These are phyloP conservation scores for Malurus melanocephalus DNA, from an alignment of 2,113 vertebrate genomes.

Conservation along the genomic window DNA sequence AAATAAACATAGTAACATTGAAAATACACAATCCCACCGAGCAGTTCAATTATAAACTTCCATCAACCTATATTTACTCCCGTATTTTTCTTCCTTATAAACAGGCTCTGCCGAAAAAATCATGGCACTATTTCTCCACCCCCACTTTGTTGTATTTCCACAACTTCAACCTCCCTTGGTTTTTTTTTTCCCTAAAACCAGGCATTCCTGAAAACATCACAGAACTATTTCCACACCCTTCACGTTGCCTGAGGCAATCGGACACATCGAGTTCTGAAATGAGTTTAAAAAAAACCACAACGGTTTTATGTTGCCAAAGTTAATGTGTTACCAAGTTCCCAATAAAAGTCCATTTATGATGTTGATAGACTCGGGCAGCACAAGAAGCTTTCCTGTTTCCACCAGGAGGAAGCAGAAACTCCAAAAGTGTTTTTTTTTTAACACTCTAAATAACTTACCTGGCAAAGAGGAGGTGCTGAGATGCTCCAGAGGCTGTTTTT, in stretches of 20 bases:
- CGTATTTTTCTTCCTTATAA: neutral
- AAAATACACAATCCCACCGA: neutral
- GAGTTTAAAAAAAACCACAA: neutral
- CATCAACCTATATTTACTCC: neutral
- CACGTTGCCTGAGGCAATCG: neutral
- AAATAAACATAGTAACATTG: neutral
- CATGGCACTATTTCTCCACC: neutral
- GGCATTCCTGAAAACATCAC: neutral
- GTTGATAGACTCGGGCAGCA: neutral
- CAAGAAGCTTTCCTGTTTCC: neutral
- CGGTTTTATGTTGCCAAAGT: neutral
- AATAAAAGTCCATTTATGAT: neutral
- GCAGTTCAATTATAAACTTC: neutral
- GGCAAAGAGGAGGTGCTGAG: neutral
- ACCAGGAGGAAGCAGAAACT: neutral
- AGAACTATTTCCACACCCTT: neutral
- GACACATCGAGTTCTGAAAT: rapidly evolving
- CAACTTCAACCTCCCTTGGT: neutral
- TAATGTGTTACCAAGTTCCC: neutral
- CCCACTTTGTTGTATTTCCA: neutral
- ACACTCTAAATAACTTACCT: neutral
- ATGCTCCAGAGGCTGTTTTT: neutral
- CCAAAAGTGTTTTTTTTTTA: rapidly evolving
- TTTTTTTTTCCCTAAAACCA: neutral
- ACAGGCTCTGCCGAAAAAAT: neutral